phyloP scores from a whole-genome alignment of 2,113 vertebrate genomes.

The Astur gentilis region DNA sequence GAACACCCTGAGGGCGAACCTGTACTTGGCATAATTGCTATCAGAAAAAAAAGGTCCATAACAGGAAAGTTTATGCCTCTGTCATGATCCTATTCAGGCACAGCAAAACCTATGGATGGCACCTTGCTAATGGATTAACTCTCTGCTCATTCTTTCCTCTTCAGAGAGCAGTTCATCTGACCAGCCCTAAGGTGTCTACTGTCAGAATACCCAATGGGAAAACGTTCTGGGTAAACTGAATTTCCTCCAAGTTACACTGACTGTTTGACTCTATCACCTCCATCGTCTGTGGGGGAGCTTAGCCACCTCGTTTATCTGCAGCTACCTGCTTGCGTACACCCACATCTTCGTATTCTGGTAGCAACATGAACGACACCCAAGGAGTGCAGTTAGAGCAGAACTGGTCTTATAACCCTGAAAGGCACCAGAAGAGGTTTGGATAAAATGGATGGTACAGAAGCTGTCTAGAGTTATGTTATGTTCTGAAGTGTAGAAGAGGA shows the following conservation, averaged over 20 bases:
- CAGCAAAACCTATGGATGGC: neutral
- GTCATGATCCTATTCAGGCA: neutral
- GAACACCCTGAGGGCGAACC: neutral
- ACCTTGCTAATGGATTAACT: neutral
- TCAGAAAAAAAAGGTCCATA: accelerated
- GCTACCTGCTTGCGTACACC: neutral
- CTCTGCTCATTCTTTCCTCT: neutral
- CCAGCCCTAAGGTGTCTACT: neutral
- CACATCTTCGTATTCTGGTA: neutral
- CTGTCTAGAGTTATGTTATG: neutral
- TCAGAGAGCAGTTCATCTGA: neutral
- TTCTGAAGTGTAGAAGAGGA: neutral
- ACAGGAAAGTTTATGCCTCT: neutral
- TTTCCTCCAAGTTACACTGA: neutral
- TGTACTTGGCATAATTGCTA: neutral
- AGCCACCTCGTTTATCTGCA: neutral
- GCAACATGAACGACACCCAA: neutral
- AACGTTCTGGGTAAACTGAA: neutral
- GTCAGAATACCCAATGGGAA: neutral
- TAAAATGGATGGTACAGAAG: neutral
- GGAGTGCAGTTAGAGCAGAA: neutral
- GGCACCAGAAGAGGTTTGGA: neutral
- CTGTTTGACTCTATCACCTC: neutral
- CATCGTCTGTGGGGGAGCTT: neutral
- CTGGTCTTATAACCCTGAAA: neutral